phyloP scores from a whole-genome alignment of 2,113 vertebrate genomes.

The Echinops telfairi region DNA sequence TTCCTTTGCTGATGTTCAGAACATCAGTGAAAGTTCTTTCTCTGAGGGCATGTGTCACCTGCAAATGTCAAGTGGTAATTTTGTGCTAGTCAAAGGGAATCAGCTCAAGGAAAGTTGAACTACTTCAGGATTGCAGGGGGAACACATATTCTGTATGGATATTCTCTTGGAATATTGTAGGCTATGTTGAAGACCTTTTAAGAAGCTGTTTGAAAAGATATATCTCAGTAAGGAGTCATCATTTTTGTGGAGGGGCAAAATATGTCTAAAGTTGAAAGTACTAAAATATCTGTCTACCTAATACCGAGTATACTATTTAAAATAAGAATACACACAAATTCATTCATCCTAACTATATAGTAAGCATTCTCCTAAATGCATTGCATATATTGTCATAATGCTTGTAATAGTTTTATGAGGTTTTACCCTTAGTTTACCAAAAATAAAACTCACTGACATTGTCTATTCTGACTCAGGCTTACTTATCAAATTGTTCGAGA shows the following conservation, averaged over 20 bases:
- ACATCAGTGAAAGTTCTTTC: slow-evolving; percentile 14
- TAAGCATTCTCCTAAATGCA: not conserved
- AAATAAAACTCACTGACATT: not conserved
- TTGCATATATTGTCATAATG: not conserved
- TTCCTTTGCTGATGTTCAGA: slow-evolving; percentile 6
- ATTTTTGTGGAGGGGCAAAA: slow-evolving; percentile 20
- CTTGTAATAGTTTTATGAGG: not conserved
- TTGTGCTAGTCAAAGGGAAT: not conserved
- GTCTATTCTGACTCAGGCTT: not conserved
- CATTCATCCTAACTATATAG: not conserved
- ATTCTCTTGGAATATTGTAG: not conserved
- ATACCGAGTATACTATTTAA: not conserved
- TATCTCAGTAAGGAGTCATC: not conserved
- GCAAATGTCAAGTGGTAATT: slow-evolving; percentile 44
- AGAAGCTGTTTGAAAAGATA: not conserved
- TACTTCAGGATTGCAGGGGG: not conserved
- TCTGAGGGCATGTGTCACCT: slow-evolving; percentile 20
- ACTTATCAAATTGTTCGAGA: not conserved
- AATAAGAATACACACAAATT: slow-evolving; percentile 5
- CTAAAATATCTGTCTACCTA: not conserved
- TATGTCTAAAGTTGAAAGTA: not conserved
- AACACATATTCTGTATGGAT: not conserved
- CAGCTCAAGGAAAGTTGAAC: not conserved
- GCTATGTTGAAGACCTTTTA: not conserved
- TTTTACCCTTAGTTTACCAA: not conserved